Evolutionary conservation across 2,797 vertebrate species (phyloP).

Genomic region (Enteromius paludinosus): DNA sequence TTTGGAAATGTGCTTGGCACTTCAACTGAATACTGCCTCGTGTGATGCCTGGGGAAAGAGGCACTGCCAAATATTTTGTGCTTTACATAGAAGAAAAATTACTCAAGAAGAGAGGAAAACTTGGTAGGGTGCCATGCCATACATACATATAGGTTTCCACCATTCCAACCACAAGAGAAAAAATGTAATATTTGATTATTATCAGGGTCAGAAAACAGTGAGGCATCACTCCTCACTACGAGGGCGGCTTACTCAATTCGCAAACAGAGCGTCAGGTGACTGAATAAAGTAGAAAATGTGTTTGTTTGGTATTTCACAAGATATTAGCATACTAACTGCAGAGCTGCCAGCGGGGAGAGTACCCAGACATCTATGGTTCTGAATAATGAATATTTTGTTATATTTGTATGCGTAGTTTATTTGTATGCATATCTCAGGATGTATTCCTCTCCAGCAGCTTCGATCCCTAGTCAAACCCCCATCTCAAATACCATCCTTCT

Average conservation of each 20-base stretch:
- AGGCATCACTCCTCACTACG: not conserved
- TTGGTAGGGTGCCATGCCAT: slow-evolving; percentile 17
- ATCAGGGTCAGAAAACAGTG: slow-evolving; percentile 31
- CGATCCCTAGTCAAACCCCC: slow-evolving; percentile 72
- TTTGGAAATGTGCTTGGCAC: slow-evolving; percentile 63
- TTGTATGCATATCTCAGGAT: slow-evolving; percentile 73
- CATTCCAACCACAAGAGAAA: slow-evolving; percentile 21
- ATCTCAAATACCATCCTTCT: slow-evolving; percentile 71
- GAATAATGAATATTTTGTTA: slow-evolving; percentile 47
- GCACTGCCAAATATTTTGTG: slow-evolving; percentile 47
- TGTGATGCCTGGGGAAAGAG: slow-evolving; percentile 64
- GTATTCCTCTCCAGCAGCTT: slow-evolving; percentile 69
- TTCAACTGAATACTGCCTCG: slow-evolving; percentile 67
- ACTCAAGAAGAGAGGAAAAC: not conserved
- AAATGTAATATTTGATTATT: slow-evolving; percentile 42
- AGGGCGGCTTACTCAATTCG: not conserved
- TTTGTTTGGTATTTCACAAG: slow-evolving; percentile 43
- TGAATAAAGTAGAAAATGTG: slow-evolving; percentile 30
- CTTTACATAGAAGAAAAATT: slow-evolving; percentile 33
- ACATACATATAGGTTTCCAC: slow-evolving; percentile 7
- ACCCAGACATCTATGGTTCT: slow-evolving; percentile 27
- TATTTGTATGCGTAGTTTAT: slow-evolving; percentile 63
- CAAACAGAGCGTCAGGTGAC: slow-evolving; percentile 16
- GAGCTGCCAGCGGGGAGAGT: slow-evolving; percentile 15
- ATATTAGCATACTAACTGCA: slow-evolving; percentile 33